Evolutionary conservation across 2,113 vertebrate species (phyloP).

Genomic region (Geococcyx californianus): DNA sequence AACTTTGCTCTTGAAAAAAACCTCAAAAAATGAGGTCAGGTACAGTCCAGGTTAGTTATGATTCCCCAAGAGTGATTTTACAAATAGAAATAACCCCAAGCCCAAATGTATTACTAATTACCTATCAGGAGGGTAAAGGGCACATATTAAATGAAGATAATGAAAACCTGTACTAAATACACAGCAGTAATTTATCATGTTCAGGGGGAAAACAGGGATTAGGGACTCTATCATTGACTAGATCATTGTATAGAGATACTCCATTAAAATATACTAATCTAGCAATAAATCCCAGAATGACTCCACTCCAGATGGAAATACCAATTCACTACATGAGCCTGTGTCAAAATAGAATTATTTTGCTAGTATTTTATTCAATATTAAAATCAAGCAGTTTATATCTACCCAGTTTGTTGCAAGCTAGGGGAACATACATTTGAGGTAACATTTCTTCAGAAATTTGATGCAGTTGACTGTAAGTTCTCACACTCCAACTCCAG

Average conservation of each 20-base stretch:
- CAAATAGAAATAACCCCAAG: conserved; percentile 1
- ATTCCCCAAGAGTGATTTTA: not conserved
- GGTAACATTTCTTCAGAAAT: not conserved
- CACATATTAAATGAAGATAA: not conserved
- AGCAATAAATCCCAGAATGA: not conserved
- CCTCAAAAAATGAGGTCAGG: conserved; percentile 34
- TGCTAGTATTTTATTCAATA: not conserved
- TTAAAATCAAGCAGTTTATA: not conserved
- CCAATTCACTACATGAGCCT: not conserved
- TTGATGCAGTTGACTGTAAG: not conserved
- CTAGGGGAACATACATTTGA: not conserved
- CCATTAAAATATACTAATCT: not conserved
- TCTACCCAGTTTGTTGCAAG: not conserved
- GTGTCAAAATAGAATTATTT: not conserved
- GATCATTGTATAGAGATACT: not conserved
- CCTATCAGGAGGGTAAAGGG: conserved; percentile 2
- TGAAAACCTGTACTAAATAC: conserved; percentile 4
- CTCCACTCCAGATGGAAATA: not conserved
- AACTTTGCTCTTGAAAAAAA: conserved; percentile 5
- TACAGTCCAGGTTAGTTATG: not conserved
- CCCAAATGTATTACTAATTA: conserved; percentile 6
- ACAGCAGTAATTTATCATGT: not conserved
- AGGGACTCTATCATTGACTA: not conserved
- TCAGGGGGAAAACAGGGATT: not conserved
- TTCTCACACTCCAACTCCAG: not conserved